These are phyloP conservation scores for Halocaridina rubra DNA, from an alignment of 2,888 invertebrate species.

Conservation along the genomic window DNA sequence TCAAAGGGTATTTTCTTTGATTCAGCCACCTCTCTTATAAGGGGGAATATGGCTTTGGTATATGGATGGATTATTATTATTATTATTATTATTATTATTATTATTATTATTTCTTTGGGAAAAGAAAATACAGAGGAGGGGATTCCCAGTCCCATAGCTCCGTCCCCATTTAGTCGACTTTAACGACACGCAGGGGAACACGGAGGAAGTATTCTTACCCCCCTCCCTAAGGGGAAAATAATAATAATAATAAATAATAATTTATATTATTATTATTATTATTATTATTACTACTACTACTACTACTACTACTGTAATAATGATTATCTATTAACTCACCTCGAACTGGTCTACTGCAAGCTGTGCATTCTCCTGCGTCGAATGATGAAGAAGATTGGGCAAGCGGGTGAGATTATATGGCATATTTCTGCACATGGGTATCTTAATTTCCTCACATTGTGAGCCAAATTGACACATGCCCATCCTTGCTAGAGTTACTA, in stretches of 20 bases:
- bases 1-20: too few relatives aligned
- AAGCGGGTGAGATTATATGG: slow-evolving; percentile 88
- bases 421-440: slow-evolving; percentile 83
- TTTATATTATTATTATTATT: not conserved
- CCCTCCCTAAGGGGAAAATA: too few relatives aligned
- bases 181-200: too few relatives aligned
- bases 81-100: not conserved
- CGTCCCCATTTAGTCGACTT: too few relatives aligned
- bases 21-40: too few relatives aligned
- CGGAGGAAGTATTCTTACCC: too few relatives aligned
- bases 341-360: slow-evolving; percentile 70
- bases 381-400: slow-evolving; percentile 87
- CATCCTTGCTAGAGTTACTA: not conserved
- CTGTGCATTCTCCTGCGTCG: slow-evolving; percentile 83
- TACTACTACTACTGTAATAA: not conserved
- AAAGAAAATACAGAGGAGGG: too few relatives aligned
- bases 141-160: too few relatives aligned
- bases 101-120: not conserved
- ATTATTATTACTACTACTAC: not conserved
- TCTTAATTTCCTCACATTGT: slow-evolving; percentile 83
- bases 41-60: too few relatives aligned
- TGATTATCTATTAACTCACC: slow-evolving; percentile 72
- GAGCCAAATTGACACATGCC: slow-evolving; percentile 24
- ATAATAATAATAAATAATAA: too few relatives aligned
- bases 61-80: not conserved